Base-by-base conservation (phyloP, 2,888 invertebrate genomes). In the Hoplodrina ambigua region DNA sequence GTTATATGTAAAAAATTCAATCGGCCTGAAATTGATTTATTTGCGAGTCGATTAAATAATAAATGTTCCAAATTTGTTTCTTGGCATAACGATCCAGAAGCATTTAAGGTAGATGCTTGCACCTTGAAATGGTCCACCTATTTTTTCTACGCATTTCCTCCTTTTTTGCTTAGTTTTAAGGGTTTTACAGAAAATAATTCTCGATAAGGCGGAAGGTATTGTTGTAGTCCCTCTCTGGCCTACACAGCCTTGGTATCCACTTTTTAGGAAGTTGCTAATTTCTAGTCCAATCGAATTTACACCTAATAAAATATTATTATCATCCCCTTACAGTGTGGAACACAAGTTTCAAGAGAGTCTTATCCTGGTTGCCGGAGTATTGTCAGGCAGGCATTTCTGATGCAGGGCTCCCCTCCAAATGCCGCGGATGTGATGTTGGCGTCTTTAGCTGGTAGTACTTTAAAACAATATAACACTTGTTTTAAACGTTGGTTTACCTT, bases 281-380 rank as follows among this genome's bases (percentile, higher is more conserved):
- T 10, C 41, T 10, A 41, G 8, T 10, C 41, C 41, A 41, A 41
- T 41, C 7, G 41, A 41, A 41, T 41, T 41, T 41, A 10, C 41
- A 41, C 41, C 41, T 41, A 41, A 41, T 41, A 41, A 41, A 41
- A 10, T 8, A 41, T 41, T 41, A 41, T 41, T 41, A 8, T 41
- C 41, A 41, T 41, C 41, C 11, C 41, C 41, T 41, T 41, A 41
- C 41, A 41, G 41, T 41, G 41, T 41, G 41, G 41, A 41, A 11
- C 41, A 41, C 41, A 41, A 41, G 41, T 11, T 41, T 41, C 41
- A 41, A 41, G 41, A 41, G 41, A 41, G 11, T 8, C 41, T 50
- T 74, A 74, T 55, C 62, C 69, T 69, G 73, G 69, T 62, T 20
- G 69, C 69, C 56, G 73, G 66, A 41, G 41, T 41, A 41, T 41